phyloP scores from a whole-genome alignment of 2,888 invertebrate species.

The Lamellibrachia columna region DNA sequence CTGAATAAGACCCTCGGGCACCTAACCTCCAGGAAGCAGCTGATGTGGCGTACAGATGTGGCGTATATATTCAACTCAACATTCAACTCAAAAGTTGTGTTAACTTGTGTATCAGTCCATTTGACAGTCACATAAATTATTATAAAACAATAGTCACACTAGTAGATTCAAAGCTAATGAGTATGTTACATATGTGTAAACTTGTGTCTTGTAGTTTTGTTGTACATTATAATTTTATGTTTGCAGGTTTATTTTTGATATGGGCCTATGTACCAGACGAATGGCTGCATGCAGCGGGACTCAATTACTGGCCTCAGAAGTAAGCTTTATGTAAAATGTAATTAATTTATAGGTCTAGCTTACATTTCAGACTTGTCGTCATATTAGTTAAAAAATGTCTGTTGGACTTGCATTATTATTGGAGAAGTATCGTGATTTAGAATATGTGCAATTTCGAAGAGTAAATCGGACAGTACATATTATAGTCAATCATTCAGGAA shows the following conservation, averaged over 20 bases:
- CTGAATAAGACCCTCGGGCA: no score
- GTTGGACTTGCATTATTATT: neutral
- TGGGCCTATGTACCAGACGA: constrained; percentile 87
- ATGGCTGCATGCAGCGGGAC: constrained; percentile 75
- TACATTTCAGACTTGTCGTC: neutral
- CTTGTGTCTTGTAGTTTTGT: no score
- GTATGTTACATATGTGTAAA: no score
- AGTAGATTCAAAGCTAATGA: no score
- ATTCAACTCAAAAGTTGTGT: no score
- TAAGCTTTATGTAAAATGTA: constrained; percentile 58
- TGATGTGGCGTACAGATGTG: no score
- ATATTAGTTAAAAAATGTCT: neutral
- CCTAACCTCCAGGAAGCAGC: no score
- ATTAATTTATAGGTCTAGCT: neutral
- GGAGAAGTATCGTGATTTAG: neutral
- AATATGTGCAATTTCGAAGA: neutral
- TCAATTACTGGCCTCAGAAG: constrained; percentile 83
- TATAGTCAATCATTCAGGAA: neutral
- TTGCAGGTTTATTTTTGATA: constrained; percentile 74
- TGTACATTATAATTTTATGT: neutral
- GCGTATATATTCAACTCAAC: no score
- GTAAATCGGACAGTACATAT: neutral
- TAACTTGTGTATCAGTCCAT: no score
- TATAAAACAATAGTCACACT: no score
- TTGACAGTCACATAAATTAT: no score